Evolutionary conservation across 1,140 invertebrate genomes (phyloP).

Genomic region (Drosophila mayri): DNA sequence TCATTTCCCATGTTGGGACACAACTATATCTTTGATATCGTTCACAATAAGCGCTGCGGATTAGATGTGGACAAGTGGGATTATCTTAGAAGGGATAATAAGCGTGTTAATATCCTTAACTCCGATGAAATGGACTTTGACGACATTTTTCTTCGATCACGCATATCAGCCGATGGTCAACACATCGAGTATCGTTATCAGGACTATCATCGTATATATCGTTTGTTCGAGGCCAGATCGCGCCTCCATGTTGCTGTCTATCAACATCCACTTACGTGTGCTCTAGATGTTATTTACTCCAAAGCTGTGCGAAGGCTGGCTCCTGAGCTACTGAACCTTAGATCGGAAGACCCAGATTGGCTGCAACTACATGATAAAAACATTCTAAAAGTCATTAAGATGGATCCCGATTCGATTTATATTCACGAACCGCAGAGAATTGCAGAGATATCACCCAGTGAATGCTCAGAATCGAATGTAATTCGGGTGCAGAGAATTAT

Average conservation of each 20-base stretch:
- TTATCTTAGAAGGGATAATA: conserved; percentile 88
- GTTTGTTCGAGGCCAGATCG: conserved; percentile 56
- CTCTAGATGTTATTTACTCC: conserved; percentile 30
- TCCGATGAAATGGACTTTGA: conserved; percentile 65
- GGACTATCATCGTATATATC: conserved; percentile 70
- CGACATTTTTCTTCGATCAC: conserved; percentile 59
- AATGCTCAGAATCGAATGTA: neutral
- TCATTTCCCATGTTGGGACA: conserved; percentile 59
- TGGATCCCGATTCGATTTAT: conserved; percentile 36
- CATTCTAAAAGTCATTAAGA: conserved; percentile 30
- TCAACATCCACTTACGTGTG: conserved; percentile 37
- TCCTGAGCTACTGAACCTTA: conserved; percentile 36
- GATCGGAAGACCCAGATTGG: conserved; percentile 36
- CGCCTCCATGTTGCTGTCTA: conserved; percentile 59
- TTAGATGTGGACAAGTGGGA: conserved; percentile 92
- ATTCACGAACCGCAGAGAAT: conserved; percentile 34
- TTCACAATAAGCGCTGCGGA: conserved; percentile 88
- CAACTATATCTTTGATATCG: conserved; percentile 85
- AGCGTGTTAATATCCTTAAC: conserved; percentile 50
- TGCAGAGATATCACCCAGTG: neutral
- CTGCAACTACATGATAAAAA: conserved; percentile 39
- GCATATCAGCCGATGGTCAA: conserved; percentile 62
- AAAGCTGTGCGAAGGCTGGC: conserved; percentile 29
- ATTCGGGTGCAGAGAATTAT: conserved; percentile 35
- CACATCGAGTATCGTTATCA: conserved; percentile 76